These are phyloP conservation scores for Circaetus gallicus DNA, from an alignment of 2,113 vertebrate genomes.

Conservation along the genomic window DNA sequence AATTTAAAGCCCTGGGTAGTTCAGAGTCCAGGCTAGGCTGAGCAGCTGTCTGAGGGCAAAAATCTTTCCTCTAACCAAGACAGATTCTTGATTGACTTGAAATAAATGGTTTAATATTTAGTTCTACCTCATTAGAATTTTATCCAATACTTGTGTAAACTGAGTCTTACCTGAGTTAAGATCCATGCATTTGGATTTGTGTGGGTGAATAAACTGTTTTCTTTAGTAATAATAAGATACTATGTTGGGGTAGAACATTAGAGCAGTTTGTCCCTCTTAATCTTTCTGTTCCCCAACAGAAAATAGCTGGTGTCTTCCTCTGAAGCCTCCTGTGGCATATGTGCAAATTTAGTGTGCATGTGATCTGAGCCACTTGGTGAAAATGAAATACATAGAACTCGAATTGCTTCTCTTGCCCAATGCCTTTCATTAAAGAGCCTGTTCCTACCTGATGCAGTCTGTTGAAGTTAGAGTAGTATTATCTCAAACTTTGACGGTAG, in stretches of 20 bases:
- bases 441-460: neutral
- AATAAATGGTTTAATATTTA: neutral
- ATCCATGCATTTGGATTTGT: neutral
- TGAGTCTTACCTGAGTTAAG: neutral
- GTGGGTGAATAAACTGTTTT: neutral
- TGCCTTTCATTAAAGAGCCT: neutral
- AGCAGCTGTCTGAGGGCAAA: neutral
- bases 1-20: neutral
- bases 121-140: neutral
- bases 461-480: neutral
- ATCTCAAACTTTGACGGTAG: neutral
- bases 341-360: neutral
- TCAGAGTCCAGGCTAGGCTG: neutral
- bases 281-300: neutral
- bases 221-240: neutral
- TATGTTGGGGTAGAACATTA: neutral
- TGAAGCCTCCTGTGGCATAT: neutral
- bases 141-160: neutral
- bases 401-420: neutral
- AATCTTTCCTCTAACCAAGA: neutral
- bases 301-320: neutral
- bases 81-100: neutral
- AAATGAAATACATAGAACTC: neutral
- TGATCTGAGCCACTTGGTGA: neutral
- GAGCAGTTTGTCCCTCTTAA: neutral